Conservation (phyloP, 2,113 vertebrate species). For the Mus spicilegus region DNA sequence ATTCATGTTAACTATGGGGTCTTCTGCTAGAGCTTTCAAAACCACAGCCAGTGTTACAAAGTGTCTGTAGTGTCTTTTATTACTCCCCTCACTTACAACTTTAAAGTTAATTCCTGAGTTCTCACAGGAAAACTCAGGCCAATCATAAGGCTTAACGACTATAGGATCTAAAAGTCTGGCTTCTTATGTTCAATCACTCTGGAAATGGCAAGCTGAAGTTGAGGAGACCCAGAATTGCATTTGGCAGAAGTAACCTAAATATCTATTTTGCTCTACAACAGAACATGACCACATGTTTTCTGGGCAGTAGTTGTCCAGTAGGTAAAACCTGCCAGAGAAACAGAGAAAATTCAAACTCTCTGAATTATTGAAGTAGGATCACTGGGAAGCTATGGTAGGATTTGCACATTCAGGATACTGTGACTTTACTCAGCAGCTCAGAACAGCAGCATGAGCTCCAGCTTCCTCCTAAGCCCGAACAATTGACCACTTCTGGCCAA, state of each 20-base stretch:
- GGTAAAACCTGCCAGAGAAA: slow-evolving; percentile 61
- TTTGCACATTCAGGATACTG: slow-evolving; percentile 67
- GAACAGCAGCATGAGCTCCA: not conserved
- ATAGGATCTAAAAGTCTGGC: not conserved
- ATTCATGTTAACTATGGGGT: not conserved
- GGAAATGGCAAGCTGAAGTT: not conserved
- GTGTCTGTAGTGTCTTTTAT: not conserved
- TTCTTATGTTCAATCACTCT: not conserved
- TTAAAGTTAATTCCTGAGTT: not conserved
- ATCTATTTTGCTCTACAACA: not conserved
- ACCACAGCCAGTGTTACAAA: not conserved
- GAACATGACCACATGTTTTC: not conserved
- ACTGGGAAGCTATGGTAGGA: slow-evolving; percentile 23
- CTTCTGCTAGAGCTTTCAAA: not conserved
- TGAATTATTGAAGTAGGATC: slow-evolving; percentile 82
- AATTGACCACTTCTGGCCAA: not conserved
- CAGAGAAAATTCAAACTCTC: slow-evolving; percentile 71
- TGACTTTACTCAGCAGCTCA: slow-evolving; percentile 60
- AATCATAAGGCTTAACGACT: not conserved
- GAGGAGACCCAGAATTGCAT: not conserved
- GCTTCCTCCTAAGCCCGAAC: slow-evolving; percentile 57
- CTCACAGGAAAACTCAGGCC: not conserved
- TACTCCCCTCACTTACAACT: not conserved
- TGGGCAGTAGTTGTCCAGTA: not conserved
- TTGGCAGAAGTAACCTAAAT: not conserved